These are phyloP conservation scores for Ictalurus furcatus DNA, from an alignment of 2,113 vertebrate genomes.

Conservation along the genomic window DNA sequence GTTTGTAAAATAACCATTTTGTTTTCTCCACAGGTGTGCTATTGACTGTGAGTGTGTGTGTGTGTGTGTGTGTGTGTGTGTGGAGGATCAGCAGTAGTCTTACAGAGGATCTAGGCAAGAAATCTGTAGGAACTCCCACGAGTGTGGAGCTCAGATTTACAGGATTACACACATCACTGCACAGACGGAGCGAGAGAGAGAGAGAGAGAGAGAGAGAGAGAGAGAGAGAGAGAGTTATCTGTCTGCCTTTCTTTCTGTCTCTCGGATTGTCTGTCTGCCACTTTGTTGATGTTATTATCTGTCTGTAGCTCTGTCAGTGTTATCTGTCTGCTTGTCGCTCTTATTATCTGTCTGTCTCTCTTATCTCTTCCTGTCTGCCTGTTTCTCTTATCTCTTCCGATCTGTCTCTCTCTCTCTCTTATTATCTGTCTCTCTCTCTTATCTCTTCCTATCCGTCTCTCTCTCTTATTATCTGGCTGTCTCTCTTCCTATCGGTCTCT, in stretches of 20 bases:
- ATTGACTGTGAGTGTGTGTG: conserved; percentile 16
- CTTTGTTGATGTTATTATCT: background rate
- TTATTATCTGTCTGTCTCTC: background rate
- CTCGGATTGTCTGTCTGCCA: background rate
- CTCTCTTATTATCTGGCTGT: background rate
- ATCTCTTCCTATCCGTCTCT: no score
- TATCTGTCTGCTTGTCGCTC: background rate
- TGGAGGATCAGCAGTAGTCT: conserved; percentile 14
- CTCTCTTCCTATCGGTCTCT: background rate
- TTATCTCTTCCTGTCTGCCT: background rate
- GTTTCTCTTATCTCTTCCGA: background rate
- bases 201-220: background rate
- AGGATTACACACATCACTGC: conserved; percentile 24
- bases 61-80: conserved; percentile 17
- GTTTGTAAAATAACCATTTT: background rate
- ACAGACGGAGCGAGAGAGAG: background rate
- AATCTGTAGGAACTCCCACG: conserved; percentile 27
- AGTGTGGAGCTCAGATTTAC: conserved; percentile 24
- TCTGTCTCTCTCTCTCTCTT: no score
- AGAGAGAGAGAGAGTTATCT: background rate
- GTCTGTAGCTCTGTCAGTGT: background rate
- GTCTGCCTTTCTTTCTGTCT: conserved; percentile 11
- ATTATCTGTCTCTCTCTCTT: no score
- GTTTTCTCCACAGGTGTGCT: conserved; percentile 11
- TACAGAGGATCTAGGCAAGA: conserved; percentile 18